phyloP scores from a whole-genome alignment of 2,888 invertebrate species.

The Lycocerus yunnanus region DNA sequence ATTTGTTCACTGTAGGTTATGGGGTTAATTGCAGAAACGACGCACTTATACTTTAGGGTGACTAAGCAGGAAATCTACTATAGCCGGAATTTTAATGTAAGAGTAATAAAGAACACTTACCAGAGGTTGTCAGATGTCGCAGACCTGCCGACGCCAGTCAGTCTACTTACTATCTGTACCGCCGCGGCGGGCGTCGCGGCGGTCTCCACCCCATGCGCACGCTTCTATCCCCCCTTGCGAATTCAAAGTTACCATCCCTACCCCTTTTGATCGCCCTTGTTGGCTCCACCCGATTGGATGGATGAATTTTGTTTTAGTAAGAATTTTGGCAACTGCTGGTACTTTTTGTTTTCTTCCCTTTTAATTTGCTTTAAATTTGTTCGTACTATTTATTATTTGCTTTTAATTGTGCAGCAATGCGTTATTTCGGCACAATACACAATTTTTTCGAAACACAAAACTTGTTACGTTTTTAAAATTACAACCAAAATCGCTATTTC shows the following conservation, averaged over 20 bases:
- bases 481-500: not conserved
- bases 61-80: conserved; percentile 26
- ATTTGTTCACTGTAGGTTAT: not conserved
- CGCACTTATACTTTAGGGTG: conserved; percentile 2
- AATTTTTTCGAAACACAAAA: not conserved
- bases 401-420: conserved; percentile 9
- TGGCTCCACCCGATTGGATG: conserved; percentile 44
- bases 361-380: conserved; percentile 25
- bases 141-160: conserved; percentile 58
- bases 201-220: conserved; percentile 61
- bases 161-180: conserved; percentile 59
- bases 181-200: conserved; percentile 68
- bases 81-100: conserved; percentile 24
- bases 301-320: conserved; percentile 46
- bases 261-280: conserved; percentile 49
- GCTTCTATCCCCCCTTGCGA: conserved; percentile 55
- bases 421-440: not conserved
- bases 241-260: conserved; percentile 43
- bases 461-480: not conserved
- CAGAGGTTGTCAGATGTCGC: conserved; percentile 43
- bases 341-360: conserved; percentile 33
- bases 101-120: conserved; percentile 40
- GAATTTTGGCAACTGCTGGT: conserved; percentile 44
- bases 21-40: conserved; percentile 1
- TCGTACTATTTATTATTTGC: conserved; percentile 18